These are phyloP conservation scores for Gastracanthus pulcherrimus DNA, from an alignment of 2,888 invertebrate species.

Conservation along the genomic window DNA sequence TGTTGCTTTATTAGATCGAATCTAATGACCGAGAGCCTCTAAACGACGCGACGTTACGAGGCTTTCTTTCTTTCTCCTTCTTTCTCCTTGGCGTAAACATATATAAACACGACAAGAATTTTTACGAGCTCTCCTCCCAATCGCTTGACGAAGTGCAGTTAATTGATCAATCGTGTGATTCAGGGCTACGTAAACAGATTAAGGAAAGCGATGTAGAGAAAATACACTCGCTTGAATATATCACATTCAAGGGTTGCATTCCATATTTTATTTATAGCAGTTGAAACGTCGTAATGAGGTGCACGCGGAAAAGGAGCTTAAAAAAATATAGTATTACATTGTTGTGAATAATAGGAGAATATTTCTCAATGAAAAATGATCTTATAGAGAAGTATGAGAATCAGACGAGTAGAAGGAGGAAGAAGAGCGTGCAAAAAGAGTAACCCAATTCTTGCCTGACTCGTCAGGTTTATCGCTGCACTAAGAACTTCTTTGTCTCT, in stretches of 20 bases:
- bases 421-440: conserved; percentile 24
- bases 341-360: not conserved
- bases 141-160: conserved; percentile 35
- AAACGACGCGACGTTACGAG: too few relatives aligned
- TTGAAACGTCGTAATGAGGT: not conserved
- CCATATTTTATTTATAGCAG: conserved; percentile 11
- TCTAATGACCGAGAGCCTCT: too few relatives aligned
- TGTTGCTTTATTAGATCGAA: too few relatives aligned
- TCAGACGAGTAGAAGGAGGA: not conserved
- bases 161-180: conserved; percentile 48
- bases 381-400: not conserved
- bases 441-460: conserved; percentile 50
- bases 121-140: conserved; percentile 28
- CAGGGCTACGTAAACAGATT: conserved; percentile 33
- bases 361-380: conserved; percentile 34
- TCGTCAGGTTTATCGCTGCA: conserved; percentile 50
- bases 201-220: conserved; percentile 6
- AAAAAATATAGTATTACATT: not conserved
- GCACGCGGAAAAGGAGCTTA: not conserved
- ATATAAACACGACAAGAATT: conserved; percentile 32
- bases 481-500: conserved; percentile 32
- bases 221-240: not conserved
- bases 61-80: too few relatives aligned
- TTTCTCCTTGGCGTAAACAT: too few relatives aligned
- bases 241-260: too few relatives aligned